A percentile compares a stretch with the other conserved stretches of the same genome.
Evolutionary conservation across 1,140 invertebrate genomes (phyloP).

Genomic region (Limonius californicus): DNA sequence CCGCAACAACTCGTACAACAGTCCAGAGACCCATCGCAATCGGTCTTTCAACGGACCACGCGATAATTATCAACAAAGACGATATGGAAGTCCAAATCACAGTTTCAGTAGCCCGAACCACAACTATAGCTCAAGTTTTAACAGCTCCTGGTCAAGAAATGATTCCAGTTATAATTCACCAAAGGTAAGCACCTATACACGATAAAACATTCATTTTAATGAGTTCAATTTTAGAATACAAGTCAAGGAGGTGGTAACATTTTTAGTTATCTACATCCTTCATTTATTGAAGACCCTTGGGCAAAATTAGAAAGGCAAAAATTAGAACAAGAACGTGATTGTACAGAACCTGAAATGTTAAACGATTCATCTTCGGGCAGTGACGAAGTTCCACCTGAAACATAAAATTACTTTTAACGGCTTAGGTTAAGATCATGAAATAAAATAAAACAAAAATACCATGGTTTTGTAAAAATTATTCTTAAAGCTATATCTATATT

Average conservation of each 20-base stretch:
- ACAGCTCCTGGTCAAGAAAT: not conserved
- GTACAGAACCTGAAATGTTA: too few relatives aligned
- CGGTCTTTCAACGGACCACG: too few relatives aligned
- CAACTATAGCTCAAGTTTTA: not conserved
- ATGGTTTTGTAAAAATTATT: too few relatives aligned
- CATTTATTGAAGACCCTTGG: constrained; percentile 1
- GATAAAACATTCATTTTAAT: not conserved
- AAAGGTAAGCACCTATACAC: too few relatives aligned
- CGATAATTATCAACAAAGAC: not conserved
- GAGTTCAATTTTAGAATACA: not conserved
- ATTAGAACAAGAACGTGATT: not conserved
- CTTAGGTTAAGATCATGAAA: too few relatives aligned
- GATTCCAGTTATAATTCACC: not conserved
- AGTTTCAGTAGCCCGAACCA: not conserved
- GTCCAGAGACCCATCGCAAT: too few relatives aligned
- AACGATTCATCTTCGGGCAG: too few relatives aligned
- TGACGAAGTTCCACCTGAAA: too few relatives aligned
- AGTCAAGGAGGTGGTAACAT: not conserved
- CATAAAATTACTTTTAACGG: too few relatives aligned
- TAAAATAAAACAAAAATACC: too few relatives aligned
- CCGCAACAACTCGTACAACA: not conserved
- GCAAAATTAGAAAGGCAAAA: not conserved
- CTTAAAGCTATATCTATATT: too few relatives aligned
- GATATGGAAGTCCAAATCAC: not conserved
- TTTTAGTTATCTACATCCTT: not conserved